These are phyloP conservation scores for Varanus salvator DNA, from an alignment of 2,113 vertebrate genomes.

Conservation along the genomic window DNA sequence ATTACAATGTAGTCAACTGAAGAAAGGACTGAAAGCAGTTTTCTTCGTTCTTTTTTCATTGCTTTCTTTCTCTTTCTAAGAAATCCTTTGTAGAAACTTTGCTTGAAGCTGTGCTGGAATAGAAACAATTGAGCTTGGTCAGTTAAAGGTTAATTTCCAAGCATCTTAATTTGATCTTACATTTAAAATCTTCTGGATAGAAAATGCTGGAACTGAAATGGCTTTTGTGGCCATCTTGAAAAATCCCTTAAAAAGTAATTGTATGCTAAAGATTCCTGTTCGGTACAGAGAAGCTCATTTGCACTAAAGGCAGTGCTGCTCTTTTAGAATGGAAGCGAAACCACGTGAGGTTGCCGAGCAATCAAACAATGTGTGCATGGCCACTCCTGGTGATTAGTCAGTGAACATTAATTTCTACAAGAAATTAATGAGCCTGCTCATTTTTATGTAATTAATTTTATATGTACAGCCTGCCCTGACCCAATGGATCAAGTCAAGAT, in stretches of 20 bases:
- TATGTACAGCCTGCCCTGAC: neutral
- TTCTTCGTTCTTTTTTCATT: constrained; percentile 2
- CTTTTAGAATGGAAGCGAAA: neutral
- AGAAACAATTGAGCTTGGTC: constrained; percentile 33
- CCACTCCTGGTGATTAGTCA: neutral
- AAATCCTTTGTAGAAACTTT: constrained; percentile 42
- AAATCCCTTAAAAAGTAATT: neutral
- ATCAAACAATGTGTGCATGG: neutral
- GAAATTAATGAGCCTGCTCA: neutral
- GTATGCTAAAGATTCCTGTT: neutral
- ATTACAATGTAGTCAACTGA: constrained; percentile 43
- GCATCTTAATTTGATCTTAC: neutral
- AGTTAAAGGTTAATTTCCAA: constrained; percentile 39
- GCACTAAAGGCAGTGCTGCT: neutral
- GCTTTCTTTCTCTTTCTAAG: constrained; percentile 2
- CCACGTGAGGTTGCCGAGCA: neutral
- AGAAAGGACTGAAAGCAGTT: constrained; percentile 25
- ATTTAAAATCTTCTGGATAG: constrained; percentile 23
- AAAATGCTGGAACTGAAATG: neutral
- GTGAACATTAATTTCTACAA: neutral
- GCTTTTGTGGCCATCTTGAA: neutral
- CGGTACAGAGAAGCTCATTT: neutral
- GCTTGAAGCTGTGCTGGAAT: constrained; percentile 27
- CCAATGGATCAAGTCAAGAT: neutral
- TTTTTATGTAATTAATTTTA: neutral